Evolutionary conservation across 2,888 invertebrate genomes (phyloP).

Genomic region (Archips xylosteana): DNA sequence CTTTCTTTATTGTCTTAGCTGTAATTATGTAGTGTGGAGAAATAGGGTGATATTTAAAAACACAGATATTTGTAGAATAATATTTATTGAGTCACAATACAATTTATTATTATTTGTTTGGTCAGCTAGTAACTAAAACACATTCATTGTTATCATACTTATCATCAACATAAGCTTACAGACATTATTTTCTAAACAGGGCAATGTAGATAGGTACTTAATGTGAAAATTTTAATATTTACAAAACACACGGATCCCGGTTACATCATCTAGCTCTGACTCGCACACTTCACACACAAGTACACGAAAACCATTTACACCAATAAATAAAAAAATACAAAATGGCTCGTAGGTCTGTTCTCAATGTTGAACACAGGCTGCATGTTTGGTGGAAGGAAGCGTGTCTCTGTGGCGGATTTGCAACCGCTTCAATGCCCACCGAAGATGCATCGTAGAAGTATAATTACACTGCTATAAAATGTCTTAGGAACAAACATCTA

Average conservation of each 20-base stretch:
- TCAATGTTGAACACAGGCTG: not conserved
- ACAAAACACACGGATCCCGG: slow-evolving; percentile 6
- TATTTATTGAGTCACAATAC: not conserved
- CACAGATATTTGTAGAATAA: not conserved
- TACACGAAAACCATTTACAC: slow-evolving; percentile 18
- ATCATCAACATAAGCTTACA: not conserved
- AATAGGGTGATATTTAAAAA: not conserved
- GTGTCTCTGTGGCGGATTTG: not conserved
- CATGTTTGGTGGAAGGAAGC: not conserved
- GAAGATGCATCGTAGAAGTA: not conserved
- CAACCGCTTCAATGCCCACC: not conserved
- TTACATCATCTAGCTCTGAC: not conserved
- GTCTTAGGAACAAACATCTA: not conserved
- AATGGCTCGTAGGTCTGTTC: slow-evolving; percentile 13
- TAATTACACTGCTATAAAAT: not conserved
- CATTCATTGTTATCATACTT: not conserved
- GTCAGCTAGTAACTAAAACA: not conserved
- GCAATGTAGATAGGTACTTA: not conserved
- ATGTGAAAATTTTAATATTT: not conserved
- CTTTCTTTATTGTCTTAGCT: too few relatives aligned
- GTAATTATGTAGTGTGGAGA: not conserved
- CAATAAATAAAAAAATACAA: slow-evolving; percentile 33
- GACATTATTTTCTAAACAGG: not conserved
- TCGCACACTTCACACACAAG: slow-evolving; percentile 18
- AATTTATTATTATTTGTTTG: not conserved